Evolutionary conservation across 2,888 invertebrate species (phyloP).

Genomic region (Tetramorium bicarinatum): DNA sequence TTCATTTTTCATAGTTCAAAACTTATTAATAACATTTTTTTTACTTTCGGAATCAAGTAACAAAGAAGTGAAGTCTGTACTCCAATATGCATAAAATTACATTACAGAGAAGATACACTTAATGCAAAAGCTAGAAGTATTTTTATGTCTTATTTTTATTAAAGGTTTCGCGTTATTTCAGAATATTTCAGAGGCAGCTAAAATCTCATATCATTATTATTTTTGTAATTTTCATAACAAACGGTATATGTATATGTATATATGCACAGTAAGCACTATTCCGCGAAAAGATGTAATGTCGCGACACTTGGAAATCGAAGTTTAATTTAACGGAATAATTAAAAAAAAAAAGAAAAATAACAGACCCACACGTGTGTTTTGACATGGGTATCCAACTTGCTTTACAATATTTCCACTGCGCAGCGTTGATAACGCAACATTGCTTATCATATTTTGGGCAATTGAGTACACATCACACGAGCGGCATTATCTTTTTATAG

Average conservation of each 20-base stretch:
- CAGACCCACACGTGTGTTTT: neutral
- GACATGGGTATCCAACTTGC: neutral
- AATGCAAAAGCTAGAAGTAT: neutral
- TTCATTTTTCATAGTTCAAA: conserved; percentile 9
- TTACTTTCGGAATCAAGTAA: conserved; percentile 16
- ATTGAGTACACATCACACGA: conserved; percentile 32
- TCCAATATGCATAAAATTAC: neutral
- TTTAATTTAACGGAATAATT: neutral
- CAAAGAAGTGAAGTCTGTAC: conserved; percentile 19
- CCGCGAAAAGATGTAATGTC: neutral
- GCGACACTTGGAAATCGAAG: neutral
- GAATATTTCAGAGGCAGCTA: neutral
- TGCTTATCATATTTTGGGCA: conserved; percentile 38
- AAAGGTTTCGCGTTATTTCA: neutral
- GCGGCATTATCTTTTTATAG: conserved; percentile 25
- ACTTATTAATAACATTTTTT: conserved; percentile 33
- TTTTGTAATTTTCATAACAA: neutral
- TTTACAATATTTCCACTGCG: conserved; percentile 16
- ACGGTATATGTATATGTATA: neutral
- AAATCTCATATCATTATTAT: neutral
- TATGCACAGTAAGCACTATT: neutral
- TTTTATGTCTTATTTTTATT: conserved; percentile 4
- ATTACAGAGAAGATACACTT: conserved; percentile 16
- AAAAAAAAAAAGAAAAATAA: too few species aligned
- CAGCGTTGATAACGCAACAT: conserved; percentile 3